A percentile compares a stretch with the other conserved stretches of the same genome.
phyloP scores from a whole-genome alignment of 1,140 invertebrate species.

The Drosophila truncata region DNA sequence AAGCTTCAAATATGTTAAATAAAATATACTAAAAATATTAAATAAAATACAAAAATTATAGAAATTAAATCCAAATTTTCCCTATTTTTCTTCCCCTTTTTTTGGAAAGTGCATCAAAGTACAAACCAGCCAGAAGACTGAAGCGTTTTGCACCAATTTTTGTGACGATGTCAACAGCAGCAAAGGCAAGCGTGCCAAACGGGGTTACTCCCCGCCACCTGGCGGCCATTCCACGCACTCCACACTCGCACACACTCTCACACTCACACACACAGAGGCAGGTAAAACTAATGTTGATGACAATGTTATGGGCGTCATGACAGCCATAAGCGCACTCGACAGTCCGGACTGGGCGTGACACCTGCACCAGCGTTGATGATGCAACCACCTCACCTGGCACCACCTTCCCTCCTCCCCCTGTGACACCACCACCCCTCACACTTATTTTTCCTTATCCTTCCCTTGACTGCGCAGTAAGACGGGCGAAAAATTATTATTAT shows the following conservation, averaged over 20 bases:
- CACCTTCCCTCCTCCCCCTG: background rate
- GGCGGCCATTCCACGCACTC: constrained; percentile 34
- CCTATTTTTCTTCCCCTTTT: background rate
- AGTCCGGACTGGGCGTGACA: constrained; percentile 64
- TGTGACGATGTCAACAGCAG: constrained; percentile 74
- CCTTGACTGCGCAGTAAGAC: constrained; percentile 16
- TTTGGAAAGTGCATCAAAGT: constrained; percentile 30
- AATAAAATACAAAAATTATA: background rate
- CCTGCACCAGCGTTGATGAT: constrained; percentile 60
- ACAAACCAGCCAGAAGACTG: constrained; percentile 45
- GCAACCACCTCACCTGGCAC: constrained; percentile 30
- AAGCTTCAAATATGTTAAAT: too few species aligned
- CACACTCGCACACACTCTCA: constrained; percentile 6
- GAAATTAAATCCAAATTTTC: background rate
- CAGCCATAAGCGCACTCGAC: constrained; percentile 83
- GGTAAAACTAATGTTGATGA: constrained; percentile 81
- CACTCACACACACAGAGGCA: constrained; percentile 1
- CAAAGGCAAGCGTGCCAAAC: constrained; percentile 26
- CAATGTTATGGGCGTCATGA: constrained; percentile 84
- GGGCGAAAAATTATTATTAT: constrained; percentile 55
- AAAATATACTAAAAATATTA: background rate
- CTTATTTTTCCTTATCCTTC: background rate
- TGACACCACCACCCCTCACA: background rate
- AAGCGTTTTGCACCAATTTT: constrained; percentile 82
- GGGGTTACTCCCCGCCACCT: constrained; percentile 45